Evolutionary conservation across 1,140 invertebrate genomes (phyloP), one percentile per base, ranked within the genome.

Genomic region (Atta colombica): DNA sequence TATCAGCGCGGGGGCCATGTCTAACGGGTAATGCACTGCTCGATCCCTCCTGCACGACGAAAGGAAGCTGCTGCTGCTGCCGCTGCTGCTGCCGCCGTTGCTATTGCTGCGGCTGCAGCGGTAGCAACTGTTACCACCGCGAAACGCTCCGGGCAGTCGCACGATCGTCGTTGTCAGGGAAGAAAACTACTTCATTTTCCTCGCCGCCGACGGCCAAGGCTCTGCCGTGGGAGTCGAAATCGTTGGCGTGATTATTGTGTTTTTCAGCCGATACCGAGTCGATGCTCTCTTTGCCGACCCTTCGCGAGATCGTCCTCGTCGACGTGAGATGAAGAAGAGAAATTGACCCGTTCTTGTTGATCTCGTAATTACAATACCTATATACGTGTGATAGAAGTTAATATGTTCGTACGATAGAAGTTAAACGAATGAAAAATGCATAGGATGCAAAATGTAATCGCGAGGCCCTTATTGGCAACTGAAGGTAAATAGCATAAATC

Each of bases 1-100:
- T 94, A 94, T 94, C 93, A 94, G 94, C 93, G 90, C 92, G 92
- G 93, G 92, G 94, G 93, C 93, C 94, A 94, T 94, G 93, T 94
- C 93, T 94, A 93, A 94, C 94, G 94, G 94, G 91, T 94, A 94
- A 94, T 94, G 93, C 93, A 93, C 93, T 91, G 89, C 72, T 85
- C 88, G 92, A 92, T 92, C 88, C 91, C 84, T 88, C 49, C 87
- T 88, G 91, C 85, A 87, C 74, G 77, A 90, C 86, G 81, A 90
- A 84, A 87, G 81, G 87, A 90, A 91, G 75, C 88, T 89, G 81
- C 85, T 63, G 87, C 85, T 71, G 69, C 69, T 35, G 87, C 85
- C 72, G 71, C 81, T 31, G 51, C 61, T 28, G 81, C 69, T 16
- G 53, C 58, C 71, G 69, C 60, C 55, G 77, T 35, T 68, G 81